These are phyloP conservation scores for Crenuchus spilurus DNA, from an alignment of 2,797 vertebrate species.

Conservation along the genomic window DNA sequence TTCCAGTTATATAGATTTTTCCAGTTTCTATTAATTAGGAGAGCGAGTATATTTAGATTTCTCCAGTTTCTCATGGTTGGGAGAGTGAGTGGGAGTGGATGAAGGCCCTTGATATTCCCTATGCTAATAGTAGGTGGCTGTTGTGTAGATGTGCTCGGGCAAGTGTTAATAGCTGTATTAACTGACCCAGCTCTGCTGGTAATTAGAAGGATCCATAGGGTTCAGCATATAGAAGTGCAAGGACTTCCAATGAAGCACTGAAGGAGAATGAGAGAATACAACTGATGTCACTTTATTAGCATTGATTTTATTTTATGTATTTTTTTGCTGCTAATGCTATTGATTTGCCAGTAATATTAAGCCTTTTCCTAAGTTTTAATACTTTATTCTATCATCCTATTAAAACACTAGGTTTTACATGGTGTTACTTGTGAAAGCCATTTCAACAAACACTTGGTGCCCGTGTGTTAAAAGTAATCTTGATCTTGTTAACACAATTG, in stretches of 20 bases:
- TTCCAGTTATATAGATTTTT: too few relatives aligned
- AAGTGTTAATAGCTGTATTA: slow-evolving; percentile 69
- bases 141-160: slow-evolving; percentile 37
- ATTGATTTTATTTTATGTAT: slow-evolving; percentile 79
- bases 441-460: slow-evolving; percentile 36
- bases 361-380: slow-evolving; percentile 66
- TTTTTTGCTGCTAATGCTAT: slow-evolving; percentile 75
- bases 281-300: slow-evolving; percentile 78
- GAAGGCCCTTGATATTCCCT: neutral
- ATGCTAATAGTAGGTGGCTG: slow-evolving; percentile 42
- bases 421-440: slow-evolving; percentile 60
- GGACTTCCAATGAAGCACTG: slow-evolving; percentile 56
- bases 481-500: slow-evolving; percentile 40
- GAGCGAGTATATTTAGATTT: too few relatives aligned
- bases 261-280: slow-evolving; percentile 47
- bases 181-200: slow-evolving; percentile 62
- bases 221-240: slow-evolving; percentile 43
- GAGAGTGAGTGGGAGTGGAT: slow-evolving; percentile 7
- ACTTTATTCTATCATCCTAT: slow-evolving; percentile 57
- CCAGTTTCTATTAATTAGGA: too few relatives aligned
- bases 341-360: slow-evolving; percentile 60
- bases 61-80: neutral
- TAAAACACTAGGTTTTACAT: slow-evolving; percentile 51
- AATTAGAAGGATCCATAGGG: slow-evolving; percentile 53
- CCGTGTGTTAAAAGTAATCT: slow-evolving; percentile 30